A percentile compares a stretch with the other conserved stretches of the same genome.
phyloP scores from a whole-genome alignment of 2,888 invertebrate genomes.

The Lottia scabra region DNA sequence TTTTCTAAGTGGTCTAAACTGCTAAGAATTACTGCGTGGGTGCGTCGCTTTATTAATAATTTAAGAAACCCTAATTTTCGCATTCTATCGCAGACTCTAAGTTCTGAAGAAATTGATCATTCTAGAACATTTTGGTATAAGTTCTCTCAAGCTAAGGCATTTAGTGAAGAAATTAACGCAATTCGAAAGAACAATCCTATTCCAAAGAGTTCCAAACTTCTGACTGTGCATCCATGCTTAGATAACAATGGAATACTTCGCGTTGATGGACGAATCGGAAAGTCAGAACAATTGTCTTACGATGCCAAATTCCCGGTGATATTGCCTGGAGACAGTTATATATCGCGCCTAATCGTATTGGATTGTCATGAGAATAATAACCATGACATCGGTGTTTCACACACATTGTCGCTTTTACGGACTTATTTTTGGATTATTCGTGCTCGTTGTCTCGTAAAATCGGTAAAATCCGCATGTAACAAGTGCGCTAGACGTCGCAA shows the following conservation, averaged over 20 bases:
- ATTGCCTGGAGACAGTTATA: slow-evolving; percentile 12
- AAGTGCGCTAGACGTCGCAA: not conserved
- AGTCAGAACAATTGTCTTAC: slow-evolving; percentile 9
- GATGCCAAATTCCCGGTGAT: slow-evolving; percentile 15
- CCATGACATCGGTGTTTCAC: slow-evolving; percentile 23
- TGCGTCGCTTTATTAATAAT: not conserved
- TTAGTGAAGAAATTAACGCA: not conserved
- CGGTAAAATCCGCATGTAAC: slow-evolving; percentile 1
- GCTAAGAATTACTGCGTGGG: not conserved
- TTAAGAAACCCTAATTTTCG: not conserved
- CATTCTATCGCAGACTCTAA: not conserved
- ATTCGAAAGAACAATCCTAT: not conserved
- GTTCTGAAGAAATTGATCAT: not conserved
- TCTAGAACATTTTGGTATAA: not conserved
- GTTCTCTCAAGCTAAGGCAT: not conserved
- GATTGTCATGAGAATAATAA: no score
- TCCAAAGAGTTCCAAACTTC: not conserved
- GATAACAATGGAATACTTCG: slow-evolving; percentile 1
- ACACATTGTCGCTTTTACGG: slow-evolving; percentile 11
- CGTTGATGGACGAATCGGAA: slow-evolving; percentile 10
- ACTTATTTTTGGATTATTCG: slow-evolving; percentile 23
- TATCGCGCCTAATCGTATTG: slow-evolving; percentile 16
- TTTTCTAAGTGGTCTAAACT: not conserved
- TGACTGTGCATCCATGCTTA: not conserved
- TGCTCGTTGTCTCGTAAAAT: slow-evolving; percentile 17